Evolutionary conservation across 2,797 vertebrate genomes (phyloP).

Genomic region (Chloroceryle amazona): DNA sequence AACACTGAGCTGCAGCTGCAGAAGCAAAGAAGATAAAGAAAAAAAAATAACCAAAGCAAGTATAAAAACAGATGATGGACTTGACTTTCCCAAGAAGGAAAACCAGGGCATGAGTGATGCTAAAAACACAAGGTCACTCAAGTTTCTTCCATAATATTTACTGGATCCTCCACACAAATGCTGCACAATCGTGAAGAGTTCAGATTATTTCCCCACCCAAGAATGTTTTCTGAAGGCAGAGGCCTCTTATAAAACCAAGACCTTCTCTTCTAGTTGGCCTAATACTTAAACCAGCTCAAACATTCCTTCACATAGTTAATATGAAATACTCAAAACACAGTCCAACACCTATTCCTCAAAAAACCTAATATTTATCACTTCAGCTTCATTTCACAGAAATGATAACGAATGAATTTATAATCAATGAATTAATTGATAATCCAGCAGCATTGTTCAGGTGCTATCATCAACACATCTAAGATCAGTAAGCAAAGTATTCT

Average conservation of each 20-base stretch:
- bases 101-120: not conserved
- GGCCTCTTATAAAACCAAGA: not conserved
- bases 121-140: not conserved
- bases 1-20: not conserved
- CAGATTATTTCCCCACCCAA: not conserved
- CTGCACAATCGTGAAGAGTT: accelerated
- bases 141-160: not conserved
- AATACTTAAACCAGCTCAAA: not conserved
- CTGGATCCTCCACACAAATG: not conserved
- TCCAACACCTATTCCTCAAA: not conserved
- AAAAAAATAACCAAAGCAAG: not conserved
- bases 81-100: not conserved
- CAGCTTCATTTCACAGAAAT: not conserved
- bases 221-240: not conserved
- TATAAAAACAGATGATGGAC: not conserved
- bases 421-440: not conserved
- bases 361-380: not conserved
- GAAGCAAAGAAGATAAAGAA: not conserved
- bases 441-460: not conserved
- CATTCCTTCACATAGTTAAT: not conserved
- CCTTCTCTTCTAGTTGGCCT: not conserved
- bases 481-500: not conserved
- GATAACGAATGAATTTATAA: too few relatives aligned
- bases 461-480: not conserved
- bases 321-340: not conserved